Evolutionary conservation across 2,888 invertebrate species (phyloP), one percentile per base, ranked within the genome.

Genomic region (Endomychus coccineus): DNA sequence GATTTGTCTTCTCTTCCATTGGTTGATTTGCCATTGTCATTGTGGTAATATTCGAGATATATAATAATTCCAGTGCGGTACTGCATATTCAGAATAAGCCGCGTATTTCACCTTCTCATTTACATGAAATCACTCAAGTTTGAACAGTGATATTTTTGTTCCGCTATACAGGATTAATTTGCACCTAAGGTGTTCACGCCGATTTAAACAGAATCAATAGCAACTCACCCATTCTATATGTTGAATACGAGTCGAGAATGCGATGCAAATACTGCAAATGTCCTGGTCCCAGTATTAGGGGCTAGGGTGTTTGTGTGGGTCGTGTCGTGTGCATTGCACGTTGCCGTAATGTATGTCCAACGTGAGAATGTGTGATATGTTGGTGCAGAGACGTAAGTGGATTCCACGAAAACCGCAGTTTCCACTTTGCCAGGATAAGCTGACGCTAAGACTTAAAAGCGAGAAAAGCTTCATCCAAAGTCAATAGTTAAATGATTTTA

Each of bases 401-500:
- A 62, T 61, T 58, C 50, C 43, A 48, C 43, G 48, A 46, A 10
- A 59, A 61, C 59, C 58, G 58, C 56, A 55, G 49, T 62, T 61
- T 56, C 55, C 61, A 61, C 62, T 62, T 55, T 56, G 44, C 33
- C 45, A 37, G 57, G 61, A 62, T 62, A 61, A 63, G 54, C 58
- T 49, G 42, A 42, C 50, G 15, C 9, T n/a, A 14, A 28, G 22
- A 29, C 23, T 17, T 50, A 50, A 52, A 46, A 51, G 50, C 45
- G 43, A 31, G 46, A 49, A 55, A 54, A 56, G 52, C 51, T 50
- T 53, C 45, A 73, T 55, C 56, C 52, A 54, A 54, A 58, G 53
- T 55, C 56, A 58, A 60, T 59, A 58, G 50, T 49, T 49, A 54
- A 58, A 59, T 61, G 52, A 61, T 62, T 61, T 60, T 58, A 61